phyloP scores from a whole-genome alignment of 2,888 invertebrate genomes.

The Scotopteryx bipunctaria region DNA sequence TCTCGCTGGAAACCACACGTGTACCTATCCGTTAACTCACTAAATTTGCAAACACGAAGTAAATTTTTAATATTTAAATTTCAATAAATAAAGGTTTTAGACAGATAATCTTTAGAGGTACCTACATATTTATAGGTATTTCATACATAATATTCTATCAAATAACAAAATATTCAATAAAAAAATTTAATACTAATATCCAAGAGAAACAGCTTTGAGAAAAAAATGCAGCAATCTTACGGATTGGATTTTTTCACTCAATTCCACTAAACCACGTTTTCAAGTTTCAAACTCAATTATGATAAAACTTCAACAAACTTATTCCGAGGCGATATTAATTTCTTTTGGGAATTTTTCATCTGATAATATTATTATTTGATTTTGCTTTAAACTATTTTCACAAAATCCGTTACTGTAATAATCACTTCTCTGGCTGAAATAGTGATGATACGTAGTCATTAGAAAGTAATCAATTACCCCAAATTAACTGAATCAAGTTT shows the following conservation, averaged over 20 bases:
- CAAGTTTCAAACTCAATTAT: conserved; percentile 31
- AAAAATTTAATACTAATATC: no score
- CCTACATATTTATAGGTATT: no score
- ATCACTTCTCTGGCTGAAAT: no score
- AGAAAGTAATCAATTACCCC: conserved; percentile 21
- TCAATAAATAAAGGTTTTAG: no score
- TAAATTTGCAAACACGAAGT: no score
- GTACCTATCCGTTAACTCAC: no score
- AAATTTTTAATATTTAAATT: no score
- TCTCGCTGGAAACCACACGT: no score
- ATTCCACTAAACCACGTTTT: conserved; percentile 11
- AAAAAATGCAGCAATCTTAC: neutral
- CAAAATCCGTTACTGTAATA: neutral
- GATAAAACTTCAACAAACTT: conserved; percentile 22
- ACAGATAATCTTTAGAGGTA: no score
- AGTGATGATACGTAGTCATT: conserved; percentile 7
- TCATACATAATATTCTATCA: no score
- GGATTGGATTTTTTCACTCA: conserved; percentile 11
- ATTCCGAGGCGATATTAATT: conserved; percentile 19
- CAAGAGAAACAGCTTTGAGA: neutral
- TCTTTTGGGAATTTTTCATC: conserved; percentile 11
- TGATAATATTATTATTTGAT: neutral
- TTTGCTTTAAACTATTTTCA: neutral
- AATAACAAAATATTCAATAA: no score
- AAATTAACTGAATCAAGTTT: conserved; percentile 25